These are phyloP conservation scores for Ypsolopha sequella DNA, from an alignment of 2,888 invertebrate genomes.

Conservation along the genomic window DNA sequence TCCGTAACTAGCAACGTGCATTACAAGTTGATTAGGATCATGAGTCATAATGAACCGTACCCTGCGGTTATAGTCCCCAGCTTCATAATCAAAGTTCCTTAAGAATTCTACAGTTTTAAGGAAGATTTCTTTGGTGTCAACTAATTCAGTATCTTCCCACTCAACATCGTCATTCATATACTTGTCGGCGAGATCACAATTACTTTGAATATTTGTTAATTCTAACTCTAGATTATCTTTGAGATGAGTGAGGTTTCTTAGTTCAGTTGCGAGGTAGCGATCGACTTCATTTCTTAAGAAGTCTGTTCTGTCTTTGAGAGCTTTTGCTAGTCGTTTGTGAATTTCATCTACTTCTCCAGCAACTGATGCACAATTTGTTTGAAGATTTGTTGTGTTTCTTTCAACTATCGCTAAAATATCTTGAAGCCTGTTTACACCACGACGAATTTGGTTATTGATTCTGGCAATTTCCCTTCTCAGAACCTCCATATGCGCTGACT, in stretches of 20 bases:
- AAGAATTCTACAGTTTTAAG: conserved; percentile 96
- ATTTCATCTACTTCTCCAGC: conserved; percentile 96
- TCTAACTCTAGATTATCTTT: conserved; percentile 96
- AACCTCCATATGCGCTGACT: conserved; percentile 96
- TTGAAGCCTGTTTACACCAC: conserved; percentile 90
- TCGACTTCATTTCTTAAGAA: conserved; percentile 91
- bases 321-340: conserved; percentile 87
- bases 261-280: conserved; percentile 89
- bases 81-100: conserved; percentile 94
- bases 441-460: conserved; percentile 89
- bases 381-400: conserved; percentile 89
- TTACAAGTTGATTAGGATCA: conserved; percentile 91
- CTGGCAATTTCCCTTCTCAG: conserved; percentile 90
- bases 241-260: conserved; percentile 85
- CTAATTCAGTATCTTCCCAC: conserved; percentile 93
- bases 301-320: conserved; percentile 91
- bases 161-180: conserved; percentile 91
- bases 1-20: conserved; percentile 90
- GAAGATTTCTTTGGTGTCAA: conserved; percentile 97
- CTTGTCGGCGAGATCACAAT: conserved; percentile 96
- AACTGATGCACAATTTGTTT: conserved; percentile 90
- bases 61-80: conserved; percentile 87
- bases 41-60: conserved; percentile 90
- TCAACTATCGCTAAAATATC: conserved; percentile 88
- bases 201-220: conserved; percentile 94